Percentiles rank a stretch among this genome's conserved stretches.
phyloP scores from a whole-genome alignment of 2,888 invertebrate species.

The Pyrrhosoma nymphula region DNA sequence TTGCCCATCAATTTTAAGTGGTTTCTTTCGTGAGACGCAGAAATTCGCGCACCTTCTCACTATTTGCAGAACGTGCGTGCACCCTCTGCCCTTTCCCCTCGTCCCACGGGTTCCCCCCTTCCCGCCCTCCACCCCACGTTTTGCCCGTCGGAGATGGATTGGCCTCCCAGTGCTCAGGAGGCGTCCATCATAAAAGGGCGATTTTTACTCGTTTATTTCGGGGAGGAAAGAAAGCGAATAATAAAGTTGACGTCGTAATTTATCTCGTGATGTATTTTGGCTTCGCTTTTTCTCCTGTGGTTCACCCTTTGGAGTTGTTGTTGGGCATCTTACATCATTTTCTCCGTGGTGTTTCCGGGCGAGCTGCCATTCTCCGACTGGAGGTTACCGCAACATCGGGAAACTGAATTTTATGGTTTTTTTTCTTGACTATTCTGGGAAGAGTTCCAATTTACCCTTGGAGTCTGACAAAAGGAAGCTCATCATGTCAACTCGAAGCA shows the following conservation, averaged over 20 bases:
- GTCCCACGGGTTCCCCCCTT: neutral
- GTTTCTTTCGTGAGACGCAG: neutral
- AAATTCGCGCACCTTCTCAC: neutral
- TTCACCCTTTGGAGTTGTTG: neutral
- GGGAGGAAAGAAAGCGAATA: neutral
- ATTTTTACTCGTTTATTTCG: neutral
- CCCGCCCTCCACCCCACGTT: neutral
- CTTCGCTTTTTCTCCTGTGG: neutral
- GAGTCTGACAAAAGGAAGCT: neutral
- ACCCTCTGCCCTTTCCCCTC: neutral
- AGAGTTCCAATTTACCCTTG: neutral
- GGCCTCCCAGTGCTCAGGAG: neutral
- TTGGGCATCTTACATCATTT: neutral
- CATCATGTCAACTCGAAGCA: neutral
- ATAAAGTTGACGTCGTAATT: neutral
- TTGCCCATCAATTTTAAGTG: conserved; percentile 39
- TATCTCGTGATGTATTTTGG: neutral
- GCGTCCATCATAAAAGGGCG: neutral
- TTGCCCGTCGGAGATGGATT: conserved; percentile 30
- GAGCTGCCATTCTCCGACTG: neutral
- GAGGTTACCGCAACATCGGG: neutral
- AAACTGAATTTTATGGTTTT: neutral
- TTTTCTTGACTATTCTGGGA: neutral
- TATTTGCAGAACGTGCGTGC: too few species aligned
- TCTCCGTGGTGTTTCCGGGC: neutral